Conservation (phyloP, 1,140 invertebrate genomes). For the Drosophila prosaltans region DNA sequence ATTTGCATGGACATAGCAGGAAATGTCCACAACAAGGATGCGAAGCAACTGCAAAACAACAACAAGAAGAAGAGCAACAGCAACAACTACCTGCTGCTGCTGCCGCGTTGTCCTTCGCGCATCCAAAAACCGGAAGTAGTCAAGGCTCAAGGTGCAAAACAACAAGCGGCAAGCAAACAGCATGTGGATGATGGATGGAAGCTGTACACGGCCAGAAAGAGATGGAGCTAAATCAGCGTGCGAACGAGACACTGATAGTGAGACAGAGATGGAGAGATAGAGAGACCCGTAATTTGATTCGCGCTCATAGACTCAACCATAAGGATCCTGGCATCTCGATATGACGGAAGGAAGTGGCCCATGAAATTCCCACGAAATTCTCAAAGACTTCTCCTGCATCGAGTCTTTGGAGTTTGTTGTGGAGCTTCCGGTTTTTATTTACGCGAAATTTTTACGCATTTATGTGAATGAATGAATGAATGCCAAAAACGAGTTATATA, state of each 20-base stretch:
- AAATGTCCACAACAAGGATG: slow-evolving; percentile 58
- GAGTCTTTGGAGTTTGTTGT: background rate
- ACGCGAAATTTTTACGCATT: slow-evolving; percentile 73
- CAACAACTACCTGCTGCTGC: slow-evolving; percentile 71
- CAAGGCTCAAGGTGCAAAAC: slow-evolving; percentile 78
- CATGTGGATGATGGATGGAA: slow-evolving; percentile 70
- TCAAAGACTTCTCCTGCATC: slow-evolving; percentile 1
- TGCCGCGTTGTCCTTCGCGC: slow-evolving; percentile 70
- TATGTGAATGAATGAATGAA: slow-evolving; percentile 13
- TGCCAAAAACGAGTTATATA: slow-evolving; percentile 53
- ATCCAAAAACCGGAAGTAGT: slow-evolving; percentile 70
- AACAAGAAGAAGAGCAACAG: slow-evolving; percentile 7
- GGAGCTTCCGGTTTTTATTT: slow-evolving; percentile 44
- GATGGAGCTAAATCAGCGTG: background rate
- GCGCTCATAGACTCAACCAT: slow-evolving; percentile 54
- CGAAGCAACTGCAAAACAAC: slow-evolving; percentile 23
- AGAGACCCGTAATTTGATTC: slow-evolving; percentile 73
- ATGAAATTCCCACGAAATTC: slow-evolving; percentile 73
- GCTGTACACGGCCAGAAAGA: background rate
- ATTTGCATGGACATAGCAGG: slow-evolving; percentile 73
- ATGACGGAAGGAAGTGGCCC: slow-evolving; percentile 64
- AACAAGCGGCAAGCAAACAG: slow-evolving; percentile 49
- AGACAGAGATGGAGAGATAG: slow-evolving; percentile 10
- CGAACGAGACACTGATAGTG: background rate
- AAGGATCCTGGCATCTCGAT: slow-evolving; percentile 32